Evolutionary conservation across 2,113 vertebrate genomes (phyloP).

Genomic region (Heterotilapia buettikoferi): DNA sequence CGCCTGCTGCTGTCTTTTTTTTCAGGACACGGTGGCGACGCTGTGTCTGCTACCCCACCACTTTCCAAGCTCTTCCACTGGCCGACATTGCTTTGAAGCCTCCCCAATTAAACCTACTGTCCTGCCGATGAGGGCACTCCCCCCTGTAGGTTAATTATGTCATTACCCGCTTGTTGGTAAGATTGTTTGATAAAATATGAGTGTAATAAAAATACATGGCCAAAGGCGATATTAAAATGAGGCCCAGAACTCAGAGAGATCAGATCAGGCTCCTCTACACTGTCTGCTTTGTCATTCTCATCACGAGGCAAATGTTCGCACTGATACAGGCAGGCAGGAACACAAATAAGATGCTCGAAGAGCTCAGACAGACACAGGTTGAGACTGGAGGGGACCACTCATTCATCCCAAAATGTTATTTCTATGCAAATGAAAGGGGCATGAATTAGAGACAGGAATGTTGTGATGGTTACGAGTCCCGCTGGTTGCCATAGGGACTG

Average conservation of each 20-base stretch:
- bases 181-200: conserved; percentile 74
- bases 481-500: conserved; percentile 79
- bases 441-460: conserved; percentile 66
- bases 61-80: not conserved
- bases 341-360: conserved; percentile 42
- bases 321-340: conserved; percentile 12
- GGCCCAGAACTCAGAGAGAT: conserved; percentile 25
- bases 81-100: conserved; percentile 9
- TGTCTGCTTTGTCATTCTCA: conserved; percentile 47
- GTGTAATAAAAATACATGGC: conserved; percentile 61
- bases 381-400: conserved; percentile 48
- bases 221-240: conserved; percentile 55
- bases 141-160: conserved; percentile 67
- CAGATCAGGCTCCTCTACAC: not conserved
- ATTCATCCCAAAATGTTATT: conserved; percentile 74
- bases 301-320: conserved; percentile 31
- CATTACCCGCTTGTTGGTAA: conserved; percentile 63
- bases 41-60: not conserved
- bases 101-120: conserved; percentile 30
- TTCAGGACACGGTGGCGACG: fast-evolving
- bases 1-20: not conserved
- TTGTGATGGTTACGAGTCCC: conserved; percentile 44
- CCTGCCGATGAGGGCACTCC: conserved; percentile 1
- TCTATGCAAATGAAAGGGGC: conserved; percentile 77
- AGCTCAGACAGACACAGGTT: conserved; percentile 19